A percentile compares a stretch with the other conserved stretches of the same genome.
phyloP scores from a whole-genome alignment of 2,888 invertebrate genomes.

The Drosophila mimica region DNA sequence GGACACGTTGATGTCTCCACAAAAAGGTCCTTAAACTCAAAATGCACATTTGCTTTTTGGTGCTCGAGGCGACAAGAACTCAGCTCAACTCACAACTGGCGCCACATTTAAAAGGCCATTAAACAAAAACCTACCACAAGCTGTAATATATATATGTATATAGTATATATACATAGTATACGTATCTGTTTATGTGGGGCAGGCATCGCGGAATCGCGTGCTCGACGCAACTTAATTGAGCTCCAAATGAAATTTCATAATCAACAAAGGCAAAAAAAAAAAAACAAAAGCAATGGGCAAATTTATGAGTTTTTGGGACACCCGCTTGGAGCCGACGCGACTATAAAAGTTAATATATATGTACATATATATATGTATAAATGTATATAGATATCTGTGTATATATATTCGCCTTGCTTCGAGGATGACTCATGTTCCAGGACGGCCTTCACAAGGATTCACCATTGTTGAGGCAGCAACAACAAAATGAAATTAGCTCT shows the following conservation, averaged over 20 bases:
- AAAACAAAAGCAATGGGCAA: constrained; percentile 38
- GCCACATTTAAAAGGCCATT: constrained; percentile 61
- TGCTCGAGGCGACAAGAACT: neutral
- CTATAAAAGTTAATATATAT: constrained; percentile 42
- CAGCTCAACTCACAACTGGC: constrained; percentile 32
- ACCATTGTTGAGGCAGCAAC: constrained; percentile 16
- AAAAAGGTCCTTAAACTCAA: constrained; percentile 59
- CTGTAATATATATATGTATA: constrained; percentile 10
- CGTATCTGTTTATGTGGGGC: constrained; percentile 57
- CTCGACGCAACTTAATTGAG: constrained; percentile 71
- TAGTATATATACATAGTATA: neutral
- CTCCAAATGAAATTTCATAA: constrained; percentile 74
- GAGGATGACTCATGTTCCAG: constrained; percentile 48
- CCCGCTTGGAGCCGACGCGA: constrained; percentile 46
- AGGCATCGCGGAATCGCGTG: constrained; percentile 66
- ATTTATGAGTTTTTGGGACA: constrained; percentile 50
- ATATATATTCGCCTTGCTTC: constrained; percentile 7
- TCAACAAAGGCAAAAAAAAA: constrained; percentile 50
- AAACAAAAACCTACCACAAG: constrained; percentile 58
- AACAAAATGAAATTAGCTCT: constrained; percentile 54
- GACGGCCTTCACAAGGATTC: constrained; percentile 54
- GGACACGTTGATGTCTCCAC: constrained; percentile 31
- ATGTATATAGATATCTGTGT: constrained; percentile 32
- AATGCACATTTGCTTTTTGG: constrained; percentile 47
- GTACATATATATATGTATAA: constrained; percentile 18